Evolutionary conservation across 2,888 invertebrate species (phyloP), one percentile per base, ranked within the genome.

Genomic region (Megalurothrips usitatus): DNA sequence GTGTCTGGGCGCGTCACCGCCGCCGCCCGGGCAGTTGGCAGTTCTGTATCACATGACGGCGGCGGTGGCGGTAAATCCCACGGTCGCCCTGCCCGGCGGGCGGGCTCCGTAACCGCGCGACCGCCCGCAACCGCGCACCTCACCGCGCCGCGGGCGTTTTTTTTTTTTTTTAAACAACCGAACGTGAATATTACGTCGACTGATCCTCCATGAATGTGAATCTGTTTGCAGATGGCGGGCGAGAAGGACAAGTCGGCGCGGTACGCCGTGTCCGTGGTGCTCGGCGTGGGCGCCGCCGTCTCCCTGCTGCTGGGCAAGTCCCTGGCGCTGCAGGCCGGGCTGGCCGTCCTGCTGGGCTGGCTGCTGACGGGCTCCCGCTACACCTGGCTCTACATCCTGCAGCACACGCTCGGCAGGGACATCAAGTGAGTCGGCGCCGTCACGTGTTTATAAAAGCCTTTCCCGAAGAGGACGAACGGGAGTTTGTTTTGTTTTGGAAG

Each of bases 331-430:
- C 68, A 75, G 68, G 68, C 68, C 68, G 68, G 0, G 26, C 68
- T 75, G 68, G 68, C 68, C 68, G 68, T 75, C 8, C 9, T 75
- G 11, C 68, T 75, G 68, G 68, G 68, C 26, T 75, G 68, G 68
- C 68, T 75, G 68, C 26, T 75, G 11, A 75, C 68, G 23, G 68
- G 68, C 68, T 9, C 68, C 23, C 68, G 68, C 26, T 75, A 75
- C 68, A 23, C n/a, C 11, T 75, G 68, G 68, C 68, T 75, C 68
- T 75, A 75, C 68, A 75, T 75, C 68, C 68, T 75, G 68, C 68
- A 75, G 68, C 68, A 75, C 68, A 75, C 68, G 11, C 68, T 75
- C 11, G 68, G 68, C 68, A 23, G 68, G 23, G 68, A 75, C 68
- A 23, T 75, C 68, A 75, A 75, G 68, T 75, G 10, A 75, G 68